Evolutionary conservation across 37 sponge, comb jelly and placozoan genomes (phyloP).

Genomic region (Axinella damicornis): DNA sequence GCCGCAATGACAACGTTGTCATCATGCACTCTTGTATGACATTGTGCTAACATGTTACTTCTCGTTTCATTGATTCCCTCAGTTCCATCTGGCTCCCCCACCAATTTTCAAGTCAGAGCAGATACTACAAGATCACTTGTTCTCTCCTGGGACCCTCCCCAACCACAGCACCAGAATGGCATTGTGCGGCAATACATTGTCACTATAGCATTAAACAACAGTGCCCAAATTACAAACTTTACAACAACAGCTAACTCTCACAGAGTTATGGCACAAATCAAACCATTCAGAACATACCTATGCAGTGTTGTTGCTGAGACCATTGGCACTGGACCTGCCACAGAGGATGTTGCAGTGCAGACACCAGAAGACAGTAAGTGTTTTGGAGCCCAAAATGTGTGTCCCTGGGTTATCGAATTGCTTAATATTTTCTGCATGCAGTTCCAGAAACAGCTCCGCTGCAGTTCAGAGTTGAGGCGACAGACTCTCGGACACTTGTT

Average conservation of each 20-base stretch:
- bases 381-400: neutral
- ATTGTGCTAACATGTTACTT: too few species aligned
- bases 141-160: conserved; percentile 17
- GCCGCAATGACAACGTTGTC: too few species aligned
- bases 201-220: neutral
- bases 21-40: too few species aligned
- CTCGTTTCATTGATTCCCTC: too few species aligned
- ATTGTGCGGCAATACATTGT: conserved; percentile 4
- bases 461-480: neutral
- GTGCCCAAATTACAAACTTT: too few species aligned
- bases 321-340: conserved; percentile 13
- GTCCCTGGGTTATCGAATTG: neutral
- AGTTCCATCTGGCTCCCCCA: conserved; percentile 21
- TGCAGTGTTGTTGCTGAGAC: conserved; percentile 26
- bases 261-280: neutral
- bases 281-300: conserved; percentile 17
- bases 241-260: neutral
- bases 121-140: neutral
- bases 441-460: conserved; percentile 32
- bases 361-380: conserved; percentile 26
- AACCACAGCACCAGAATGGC: conserved; percentile 33
- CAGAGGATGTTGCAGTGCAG: neutral
- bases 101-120: neutral
- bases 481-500: conserved; percentile 15
- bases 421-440: neutral